Base-by-base conservation (phyloP, 2,888 invertebrate species). In the Cephus runcator region DNA sequence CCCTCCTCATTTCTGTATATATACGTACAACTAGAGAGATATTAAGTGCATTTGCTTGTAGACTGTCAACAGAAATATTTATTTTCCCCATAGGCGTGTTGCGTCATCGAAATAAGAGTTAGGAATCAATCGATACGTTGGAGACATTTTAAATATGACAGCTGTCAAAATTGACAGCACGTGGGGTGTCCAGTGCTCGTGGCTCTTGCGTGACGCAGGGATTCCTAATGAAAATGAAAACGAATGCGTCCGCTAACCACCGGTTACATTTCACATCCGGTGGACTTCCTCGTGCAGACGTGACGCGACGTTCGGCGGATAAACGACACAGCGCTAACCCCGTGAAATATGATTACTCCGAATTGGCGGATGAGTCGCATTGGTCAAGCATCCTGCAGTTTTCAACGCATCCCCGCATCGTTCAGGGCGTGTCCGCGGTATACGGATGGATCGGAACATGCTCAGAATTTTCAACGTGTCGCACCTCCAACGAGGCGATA, bases 331-430 rank as follows among this genome's bases (percentile, higher is more conserved):
- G 82, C 84, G 82, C 80, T 79, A 80, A 83, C 81, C 80, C 75
- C 80, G 81, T 84, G 85, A 87, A 87, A 85, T 85, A 88, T 85
- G 84, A 84, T 84, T 83, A 85, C 83, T 84, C 82, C 77, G 83
- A 83, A 85, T 87, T 80, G 83, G 83, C 81, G 83, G 79, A 84
- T 84, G 82, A 79, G 79, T 77, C 80, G 81, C 82, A 87, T 88
- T 83, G 85, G 85, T 85, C 86, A 87, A 80, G 77, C 78, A 71
- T 34, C 82, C 73, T 79, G 80, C 81, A 85, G 82, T 85, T 86
- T 86, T 83, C 84, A 85, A 83, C 85, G 81, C 80, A 80, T 80
- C 82, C 79, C 56, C 56, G 56, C 81, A 83, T 85, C 83, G 85
- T 23, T 83, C 85, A 82, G 83, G 83, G 81, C 81, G 82, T 80